A percentile compares a stretch with the other conserved stretches of the same genome.
Evolutionary conservation across 2,888 invertebrate genomes (phyloP).

Genomic region (Tiliacea citrago): DNA sequence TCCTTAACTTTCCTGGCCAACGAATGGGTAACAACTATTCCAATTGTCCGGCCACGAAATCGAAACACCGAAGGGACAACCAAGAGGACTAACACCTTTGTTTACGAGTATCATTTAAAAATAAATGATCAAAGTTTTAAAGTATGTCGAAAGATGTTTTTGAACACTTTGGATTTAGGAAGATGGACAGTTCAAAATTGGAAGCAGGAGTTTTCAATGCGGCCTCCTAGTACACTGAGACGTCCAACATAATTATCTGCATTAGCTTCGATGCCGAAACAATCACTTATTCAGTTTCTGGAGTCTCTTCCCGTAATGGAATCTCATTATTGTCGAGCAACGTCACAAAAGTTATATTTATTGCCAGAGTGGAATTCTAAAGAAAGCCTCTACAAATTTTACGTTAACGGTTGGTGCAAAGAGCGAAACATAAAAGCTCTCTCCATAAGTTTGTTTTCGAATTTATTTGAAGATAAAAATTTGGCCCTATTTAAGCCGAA

Average conservation of each 20-base stretch:
- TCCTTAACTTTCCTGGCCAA: too few relatives aligned
- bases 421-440: constrained; percentile 13
- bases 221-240: too few relatives aligned
- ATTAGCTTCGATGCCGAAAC: too few relatives aligned
- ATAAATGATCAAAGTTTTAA: too few relatives aligned
- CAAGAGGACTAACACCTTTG: constrained; percentile 17
- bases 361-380: constrained; percentile 12
- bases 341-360: constrained; percentile 10
- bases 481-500: constrained; percentile 21
- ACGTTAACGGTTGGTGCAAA: constrained; percentile 16
- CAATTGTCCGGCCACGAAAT: constrained; percentile 13
- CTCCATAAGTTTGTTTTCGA: constrained; percentile 12
- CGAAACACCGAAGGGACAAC: constrained; percentile 4
- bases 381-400: constrained; percentile 10
- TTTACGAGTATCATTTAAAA: too few relatives aligned
- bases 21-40: constrained; percentile 1
- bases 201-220: too few relatives aligned
- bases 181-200: constrained; percentile 27
- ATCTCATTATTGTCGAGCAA: constrained; percentile 27
- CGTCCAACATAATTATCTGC: too few relatives aligned
- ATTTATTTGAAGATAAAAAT: constrained; percentile 19
- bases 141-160: constrained; percentile 22
- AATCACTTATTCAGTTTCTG: too few relatives aligned
- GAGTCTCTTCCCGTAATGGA: too few relatives aligned
- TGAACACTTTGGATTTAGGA: constrained; percentile 33